These are phyloP conservation scores for Euzophera pinguis DNA, from an alignment of 2,888 invertebrate species.

Conservation along the genomic window DNA sequence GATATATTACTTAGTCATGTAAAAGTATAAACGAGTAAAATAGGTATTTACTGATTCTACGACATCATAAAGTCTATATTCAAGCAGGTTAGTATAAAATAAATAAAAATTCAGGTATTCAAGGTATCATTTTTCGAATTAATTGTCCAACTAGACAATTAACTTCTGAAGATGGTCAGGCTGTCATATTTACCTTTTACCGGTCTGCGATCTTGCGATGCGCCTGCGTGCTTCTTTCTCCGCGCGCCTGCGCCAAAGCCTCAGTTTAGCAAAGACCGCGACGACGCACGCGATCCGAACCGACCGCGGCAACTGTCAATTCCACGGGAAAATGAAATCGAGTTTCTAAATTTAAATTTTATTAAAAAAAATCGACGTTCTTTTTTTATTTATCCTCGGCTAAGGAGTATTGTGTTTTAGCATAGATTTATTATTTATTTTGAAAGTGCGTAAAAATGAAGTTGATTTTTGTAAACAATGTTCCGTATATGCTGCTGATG, in stretches of 20 bases:
- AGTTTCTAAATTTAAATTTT: constrained; percentile 43
- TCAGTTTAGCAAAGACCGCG: constrained; percentile 60
- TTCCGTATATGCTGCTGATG: constrained; percentile 63
- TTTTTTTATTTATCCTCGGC: constrained; percentile 13
- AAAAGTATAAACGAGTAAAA: too few species aligned
- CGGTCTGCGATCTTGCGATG: constrained; percentile 38
- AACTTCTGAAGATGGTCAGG: constrained; percentile 30
- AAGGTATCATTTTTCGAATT: too few species aligned
- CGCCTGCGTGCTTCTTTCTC: constrained; percentile 42
- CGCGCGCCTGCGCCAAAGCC: constrained; percentile 26
- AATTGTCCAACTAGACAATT: constrained; percentile 15
- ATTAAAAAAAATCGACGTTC: background rate
- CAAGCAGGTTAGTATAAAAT: too few species aligned
- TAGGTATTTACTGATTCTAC: too few species aligned
- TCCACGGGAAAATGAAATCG: constrained; percentile 65
- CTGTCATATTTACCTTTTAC: constrained; percentile 39
- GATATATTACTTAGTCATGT: too few species aligned
- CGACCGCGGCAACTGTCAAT: constrained; percentile 37
- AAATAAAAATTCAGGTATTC: too few species aligned
- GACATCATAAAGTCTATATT: too few species aligned
- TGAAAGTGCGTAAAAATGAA: constrained; percentile 43
- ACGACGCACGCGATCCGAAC: constrained; percentile 53
- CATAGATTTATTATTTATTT: constrained; percentile 16
- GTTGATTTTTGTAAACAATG: constrained; percentile 51
- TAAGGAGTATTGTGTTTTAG: constrained; percentile 14